phyloP scores from a whole-genome alignment of 2,888 invertebrate species.

The Cephalotes varians region DNA sequence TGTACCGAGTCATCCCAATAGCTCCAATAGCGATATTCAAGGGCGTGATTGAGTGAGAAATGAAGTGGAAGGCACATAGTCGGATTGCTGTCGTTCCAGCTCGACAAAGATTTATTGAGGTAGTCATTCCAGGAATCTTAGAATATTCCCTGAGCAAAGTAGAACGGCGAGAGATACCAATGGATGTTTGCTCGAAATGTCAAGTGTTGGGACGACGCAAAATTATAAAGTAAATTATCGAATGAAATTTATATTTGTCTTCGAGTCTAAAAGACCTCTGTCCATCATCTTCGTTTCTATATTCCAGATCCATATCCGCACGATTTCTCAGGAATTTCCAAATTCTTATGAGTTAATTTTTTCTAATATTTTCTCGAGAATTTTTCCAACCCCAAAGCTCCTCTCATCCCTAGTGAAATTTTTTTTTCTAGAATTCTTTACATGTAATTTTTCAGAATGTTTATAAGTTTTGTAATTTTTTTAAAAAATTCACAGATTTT shows the following conservation, averaged over 20 bases:
- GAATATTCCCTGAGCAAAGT: neutral
- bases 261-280: neutral
- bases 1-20: neutral
- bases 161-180: neutral
- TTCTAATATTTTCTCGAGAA: neutral
- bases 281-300: neutral
- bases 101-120: slow-evolving; percentile 1
- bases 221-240: neutral
- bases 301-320: neutral
- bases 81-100: neutral
- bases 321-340: neutral
- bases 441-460: neutral
- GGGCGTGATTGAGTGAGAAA: slow-evolving; percentile 12
- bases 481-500: neutral
- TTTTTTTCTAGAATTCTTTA: neutral
- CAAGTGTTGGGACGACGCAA: neutral
- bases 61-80: slow-evolving; percentile 3
- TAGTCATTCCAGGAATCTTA: neutral
- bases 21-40: neutral
- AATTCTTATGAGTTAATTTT: neutral
- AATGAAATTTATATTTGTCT: neutral
- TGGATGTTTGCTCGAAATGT: neutral
- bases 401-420: neutral
- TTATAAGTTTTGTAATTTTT: neutral
- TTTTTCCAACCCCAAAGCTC: too few species aligned